Conservation (phyloP, 2,888 invertebrate species). For the Microctonus aethiopoides region DNA sequence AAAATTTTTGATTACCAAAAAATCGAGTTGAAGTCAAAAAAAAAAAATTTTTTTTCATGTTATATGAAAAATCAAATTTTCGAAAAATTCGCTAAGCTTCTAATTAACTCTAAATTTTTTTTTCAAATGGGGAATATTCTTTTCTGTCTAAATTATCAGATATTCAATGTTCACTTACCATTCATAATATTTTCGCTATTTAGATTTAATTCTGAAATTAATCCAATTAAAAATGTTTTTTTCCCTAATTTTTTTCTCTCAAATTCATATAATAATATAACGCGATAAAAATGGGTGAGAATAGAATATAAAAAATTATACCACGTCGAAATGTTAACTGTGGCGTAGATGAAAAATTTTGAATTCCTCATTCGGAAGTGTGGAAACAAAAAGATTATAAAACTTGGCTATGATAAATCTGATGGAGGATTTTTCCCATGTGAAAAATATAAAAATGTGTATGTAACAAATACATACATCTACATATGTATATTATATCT, state of each 20-base stretch:
- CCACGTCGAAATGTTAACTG: constrained; percentile 1
- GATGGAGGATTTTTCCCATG: not conserved
- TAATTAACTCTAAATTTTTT: too few species aligned
- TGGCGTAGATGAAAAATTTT: constrained; percentile 4
- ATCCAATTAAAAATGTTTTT: not conserved
- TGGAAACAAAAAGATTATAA: not conserved
- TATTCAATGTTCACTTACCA: too few species aligned
- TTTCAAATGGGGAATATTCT: too few species aligned
- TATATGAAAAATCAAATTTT: too few species aligned
- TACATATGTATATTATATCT: not conserved
- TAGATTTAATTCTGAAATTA: not conserved
- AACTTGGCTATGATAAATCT: not conserved
- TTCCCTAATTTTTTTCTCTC: not conserved
- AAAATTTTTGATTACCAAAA: too few species aligned
- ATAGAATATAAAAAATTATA: not conserved
- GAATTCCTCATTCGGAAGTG: constrained; percentile 7
- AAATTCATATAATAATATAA: not conserved
- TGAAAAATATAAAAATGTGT: not conserved
- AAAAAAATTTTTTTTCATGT: too few species aligned
- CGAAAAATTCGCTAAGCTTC: too few species aligned
- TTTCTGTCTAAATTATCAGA: too few species aligned
- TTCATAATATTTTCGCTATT: too few species aligned
- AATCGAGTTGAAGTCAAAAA: too few species aligned
- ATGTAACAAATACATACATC: not conserved
- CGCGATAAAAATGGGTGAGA: not conserved